Percentiles rank a stretch among this genome's conserved stretches.
phyloP scores from a whole-genome alignment of 2,888 invertebrate species.

The Sphaeridia pumilis region DNA sequence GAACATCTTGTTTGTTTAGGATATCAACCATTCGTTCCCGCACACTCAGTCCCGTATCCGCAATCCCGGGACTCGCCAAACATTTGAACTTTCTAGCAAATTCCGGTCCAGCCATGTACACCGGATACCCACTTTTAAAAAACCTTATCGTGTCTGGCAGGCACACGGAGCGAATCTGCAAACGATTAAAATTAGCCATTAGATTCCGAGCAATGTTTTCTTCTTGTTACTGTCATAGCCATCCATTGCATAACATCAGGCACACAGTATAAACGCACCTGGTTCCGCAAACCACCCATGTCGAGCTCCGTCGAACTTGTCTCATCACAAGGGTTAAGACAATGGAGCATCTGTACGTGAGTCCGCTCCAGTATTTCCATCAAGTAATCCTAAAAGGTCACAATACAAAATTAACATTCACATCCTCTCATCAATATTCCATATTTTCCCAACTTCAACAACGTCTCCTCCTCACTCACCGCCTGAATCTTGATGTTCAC shows the following conservation, averaged over 20 bases:
- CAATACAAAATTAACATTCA: background rate
- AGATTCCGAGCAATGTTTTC: too few species aligned
- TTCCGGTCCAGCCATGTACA: conserved; percentile 26
- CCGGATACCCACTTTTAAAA: conserved; percentile 33
- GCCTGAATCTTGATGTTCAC: conserved; percentile 61
- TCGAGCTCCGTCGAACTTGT: conserved; percentile 24
- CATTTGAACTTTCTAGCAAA: conserved; percentile 34
- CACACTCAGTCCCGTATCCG: conserved; percentile 29
- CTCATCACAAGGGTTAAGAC: conserved; percentile 43
- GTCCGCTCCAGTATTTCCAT: conserved; percentile 81
- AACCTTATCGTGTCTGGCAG: conserved; percentile 30
- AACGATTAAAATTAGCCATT: background rate
- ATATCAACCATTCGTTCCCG: conserved; percentile 32
- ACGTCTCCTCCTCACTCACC: conserved; percentile 39
- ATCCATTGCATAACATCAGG: too few species aligned
- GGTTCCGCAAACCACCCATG: conserved; percentile 27
- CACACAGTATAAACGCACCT: conserved; percentile 20
- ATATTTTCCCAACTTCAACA: background rate
- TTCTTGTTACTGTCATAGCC: too few species aligned
- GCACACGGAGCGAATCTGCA: conserved; percentile 32
- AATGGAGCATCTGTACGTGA: conserved; percentile 76
- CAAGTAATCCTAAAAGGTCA: conserved; percentile 61
- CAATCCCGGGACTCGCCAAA: conserved; percentile 29
- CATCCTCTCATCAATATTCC: background rate
- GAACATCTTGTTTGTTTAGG: conserved; percentile 33